Base-by-base conservation (phyloP, 2,888 invertebrate species). In the Odontocerum albicorne region DNA sequence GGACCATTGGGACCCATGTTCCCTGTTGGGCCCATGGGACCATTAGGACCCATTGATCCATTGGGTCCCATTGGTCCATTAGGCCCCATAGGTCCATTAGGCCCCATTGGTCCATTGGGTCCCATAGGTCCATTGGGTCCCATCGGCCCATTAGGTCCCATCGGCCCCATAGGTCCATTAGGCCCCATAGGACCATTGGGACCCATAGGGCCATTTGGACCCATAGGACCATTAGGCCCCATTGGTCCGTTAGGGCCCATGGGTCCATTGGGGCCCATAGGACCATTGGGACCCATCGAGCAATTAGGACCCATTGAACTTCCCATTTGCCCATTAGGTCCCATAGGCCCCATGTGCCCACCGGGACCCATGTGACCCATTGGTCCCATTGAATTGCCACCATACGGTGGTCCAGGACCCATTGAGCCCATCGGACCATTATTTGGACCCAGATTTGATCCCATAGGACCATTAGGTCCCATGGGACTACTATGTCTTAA, bases 401-500 rank as follows among this genome's bases (percentile, higher is more conserved):
- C 75, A 67, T 73, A 72, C 3, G 73, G 72, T 45, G 62, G 62
- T 17, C 64, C 63, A 21, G 72, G 72, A 57, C 81, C 82, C 71
- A 81, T 77, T 7, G 63, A 70, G 68, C 80, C 79, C 64, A 81
- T 79, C 13, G 80, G 77, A 22, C 69, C 69, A 35, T 66, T 68
- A 66, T 71, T 70, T 20, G 72, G 71, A 21, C 69, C 67, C 68
- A 60, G 21, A 33, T 56, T 60, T 13, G 60, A 51, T 10, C 55
- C 57, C 60, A 62, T 60, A 2, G 62, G 59, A 7, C 58, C 66
- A 10, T 63, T 63, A 44, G 64, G 63, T 21, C 75, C 75, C 78
- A 80, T 79, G 3, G 78, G 78, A 67, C 77, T 78, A 31, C 76
- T 76, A 63, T 77, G 77, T 64, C 80, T 77, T 73, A 80, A 75